Evolutionary conservation across 1,140 invertebrate genomes (phyloP), one percentile per base, ranked within the genome.

Genomic region (Latrodectus geometricus): DNA sequence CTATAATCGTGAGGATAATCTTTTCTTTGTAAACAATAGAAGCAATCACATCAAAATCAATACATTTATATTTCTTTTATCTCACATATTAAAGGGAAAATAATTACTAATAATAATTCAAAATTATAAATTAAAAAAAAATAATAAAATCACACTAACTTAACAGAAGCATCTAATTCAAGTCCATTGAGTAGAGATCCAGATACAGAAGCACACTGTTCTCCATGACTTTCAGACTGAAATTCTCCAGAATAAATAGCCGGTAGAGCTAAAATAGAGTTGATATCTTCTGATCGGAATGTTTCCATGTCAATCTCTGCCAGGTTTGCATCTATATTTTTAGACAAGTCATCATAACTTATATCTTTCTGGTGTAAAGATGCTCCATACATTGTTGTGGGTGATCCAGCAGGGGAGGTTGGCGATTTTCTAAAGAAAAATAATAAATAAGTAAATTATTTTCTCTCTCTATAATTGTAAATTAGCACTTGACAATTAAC

Each of bases 221-320:
- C 95, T 89, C 95, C 95, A 90, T 94, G 93, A 15, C 88, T 88
- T 54, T 88, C 88, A 50, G 89, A 93, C 93, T 94, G 91, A 93
- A 94, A 87, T 23, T 87, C 81, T 17, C 88, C 89, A 77, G 68
- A 56, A 54, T 80, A 89, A 48, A 88, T 89, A 56, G 80, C 87
- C n/a, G 88, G 89, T 50, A 89, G 79, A 17, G 92, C 92, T 87
- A 97, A 93, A 89, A 97, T 92, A 85, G 95, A 95, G 90, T 96
- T 95, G 90, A 98, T 97, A 90, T 98, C 96, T 91, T 97, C 95
- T 11, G 95, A 96, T 87, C 94, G 90, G 92, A 97, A 97, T 90
- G 96, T 96, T 91, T 98, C 96, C 95, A 98, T 98, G 91, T 97
- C 97, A 54, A 97, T 96, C 92, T 97, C 96, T 48, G 97, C 97